These are phyloP conservation scores for Polyommatus icarus DNA, from an alignment of 2,888 invertebrate genomes.

Conservation along the genomic window DNA sequence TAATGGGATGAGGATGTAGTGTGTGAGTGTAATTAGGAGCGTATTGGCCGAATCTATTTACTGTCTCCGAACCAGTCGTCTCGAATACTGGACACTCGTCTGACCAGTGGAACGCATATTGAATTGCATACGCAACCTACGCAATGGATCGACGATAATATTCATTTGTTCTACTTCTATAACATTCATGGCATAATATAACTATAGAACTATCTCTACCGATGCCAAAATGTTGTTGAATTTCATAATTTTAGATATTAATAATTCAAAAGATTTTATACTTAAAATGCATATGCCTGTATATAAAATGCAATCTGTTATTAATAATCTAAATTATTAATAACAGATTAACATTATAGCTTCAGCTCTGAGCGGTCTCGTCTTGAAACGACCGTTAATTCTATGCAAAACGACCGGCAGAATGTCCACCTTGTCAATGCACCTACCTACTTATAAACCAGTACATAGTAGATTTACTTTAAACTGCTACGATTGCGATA, in stretches of 20 bases:
- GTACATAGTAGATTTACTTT: not conserved
- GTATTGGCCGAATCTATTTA: slow-evolving; percentile 41
- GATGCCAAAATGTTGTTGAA: not conserved
- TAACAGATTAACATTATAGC: not conserved
- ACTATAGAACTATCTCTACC: not conserved
- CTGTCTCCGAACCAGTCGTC: slow-evolving; percentile 40
- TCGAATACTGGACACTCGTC: slow-evolving; percentile 42
- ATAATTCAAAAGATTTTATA: not conserved
- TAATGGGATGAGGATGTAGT: not conserved
- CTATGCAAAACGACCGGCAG: not conserved
- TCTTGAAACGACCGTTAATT: slow-evolving; percentile 1
- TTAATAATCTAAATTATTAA: not conserved
- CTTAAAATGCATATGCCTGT: not conserved
- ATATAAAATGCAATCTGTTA: not conserved
- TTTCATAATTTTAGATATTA: not conserved
- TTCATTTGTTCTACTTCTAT: slow-evolving; percentile 34
- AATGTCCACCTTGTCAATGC: not conserved
- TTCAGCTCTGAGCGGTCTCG: not conserved
- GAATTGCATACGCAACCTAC: slow-evolving; percentile 45
- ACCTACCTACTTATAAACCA: slow-evolving; percentile 1
- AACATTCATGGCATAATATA: not conserved
- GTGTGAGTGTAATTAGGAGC: slow-evolving; percentile 33
- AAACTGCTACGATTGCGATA: slow-evolving; percentile 7
- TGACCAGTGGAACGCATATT: slow-evolving; percentile 44
- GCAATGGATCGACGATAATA: slow-evolving; percentile 42